Percentiles rank a stretch among this genome's conserved stretches.
Conservation (phyloP, 2,797 vertebrate genomes). For the Danio choprae region DNA sequence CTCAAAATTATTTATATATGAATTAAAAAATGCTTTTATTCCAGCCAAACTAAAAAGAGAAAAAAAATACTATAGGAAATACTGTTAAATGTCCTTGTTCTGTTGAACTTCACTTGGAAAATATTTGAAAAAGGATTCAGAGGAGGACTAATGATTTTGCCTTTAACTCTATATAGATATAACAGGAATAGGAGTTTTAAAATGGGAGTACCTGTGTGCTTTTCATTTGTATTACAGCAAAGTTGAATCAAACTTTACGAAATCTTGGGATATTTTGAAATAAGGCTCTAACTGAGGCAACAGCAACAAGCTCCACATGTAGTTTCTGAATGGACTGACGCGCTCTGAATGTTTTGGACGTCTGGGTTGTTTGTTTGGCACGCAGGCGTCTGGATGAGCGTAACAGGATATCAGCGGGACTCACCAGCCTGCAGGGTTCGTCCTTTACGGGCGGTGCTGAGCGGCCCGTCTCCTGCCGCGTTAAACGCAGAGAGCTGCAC, state of each 20-base stretch:
- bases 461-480: conserved; percentile 89
- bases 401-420: conserved; percentile 33
- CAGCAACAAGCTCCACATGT: neutral
- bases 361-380: neutral
- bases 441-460: conserved; percentile 83
- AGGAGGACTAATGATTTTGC: too few species aligned
- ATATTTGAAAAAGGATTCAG: too few species aligned
- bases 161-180: too few species aligned
- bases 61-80: too few species aligned
- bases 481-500: conserved; percentile 92
- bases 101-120: too few species aligned
- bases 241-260: neutral
- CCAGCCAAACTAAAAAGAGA: too few species aligned
- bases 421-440: conserved; percentile 90
- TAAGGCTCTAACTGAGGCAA: neutral
- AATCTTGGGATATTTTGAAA: too few species aligned
- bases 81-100: too few species aligned
- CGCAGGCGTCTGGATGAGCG: neutral
- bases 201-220: neutral
- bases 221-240: neutral
- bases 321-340: neutral
- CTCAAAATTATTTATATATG: too few species aligned
- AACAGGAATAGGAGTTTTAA: too few species aligned
- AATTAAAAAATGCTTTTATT: too few species aligned
- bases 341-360: conserved; percentile 19